Evolutionary conservation across 23 tunicate genomes (phyloP).

Genomic region (Ciona savignyi): DNA sequence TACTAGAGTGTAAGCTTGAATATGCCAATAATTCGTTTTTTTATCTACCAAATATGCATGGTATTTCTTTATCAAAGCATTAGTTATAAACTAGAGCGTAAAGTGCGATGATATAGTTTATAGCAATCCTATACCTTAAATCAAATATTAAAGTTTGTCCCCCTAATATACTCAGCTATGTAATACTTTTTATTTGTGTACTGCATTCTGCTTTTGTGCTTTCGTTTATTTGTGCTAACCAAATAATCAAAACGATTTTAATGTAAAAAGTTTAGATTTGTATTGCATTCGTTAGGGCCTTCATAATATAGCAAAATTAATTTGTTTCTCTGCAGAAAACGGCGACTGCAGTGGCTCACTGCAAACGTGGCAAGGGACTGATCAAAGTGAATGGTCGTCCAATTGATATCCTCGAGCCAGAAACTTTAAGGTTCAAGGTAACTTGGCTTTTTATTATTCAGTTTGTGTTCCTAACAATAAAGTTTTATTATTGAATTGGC

Average conservation of each 20-base stretch:
- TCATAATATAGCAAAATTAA: neutral
- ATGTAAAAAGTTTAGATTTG: neutral
- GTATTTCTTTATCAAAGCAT: too few relatives aligned
- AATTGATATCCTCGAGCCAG: slow-evolving; percentile 72
- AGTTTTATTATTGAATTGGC: too few relatives aligned
- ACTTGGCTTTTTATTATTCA: too few relatives aligned
- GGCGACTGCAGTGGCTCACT: slow-evolving; percentile 97
- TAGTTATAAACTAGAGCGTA: too few relatives aligned
- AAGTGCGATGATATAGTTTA: too few relatives aligned
- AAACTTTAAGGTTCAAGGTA: slow-evolving; percentile 80
- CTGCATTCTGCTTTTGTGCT: neutral
- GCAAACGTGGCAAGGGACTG: slow-evolving; percentile 92
- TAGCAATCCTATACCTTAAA: too few relatives aligned
- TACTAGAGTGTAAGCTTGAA: too few relatives aligned
- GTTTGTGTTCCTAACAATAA: too few relatives aligned
- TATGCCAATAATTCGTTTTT: too few relatives aligned
- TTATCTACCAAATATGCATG: too few relatives aligned
- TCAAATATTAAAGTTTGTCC: neutral
- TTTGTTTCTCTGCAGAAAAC: slow-evolving; percentile 58
- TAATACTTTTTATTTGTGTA: neutral
- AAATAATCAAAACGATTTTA: too few relatives aligned
- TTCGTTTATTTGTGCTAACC: neutral
- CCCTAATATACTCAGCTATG: neutral
- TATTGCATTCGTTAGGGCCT: neutral
- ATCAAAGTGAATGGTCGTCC: slow-evolving; percentile 94